These are phyloP conservation scores for Alviniconcha marisindica DNA, from an alignment of 1,140 invertebrate species.

Conservation along the genomic window DNA sequence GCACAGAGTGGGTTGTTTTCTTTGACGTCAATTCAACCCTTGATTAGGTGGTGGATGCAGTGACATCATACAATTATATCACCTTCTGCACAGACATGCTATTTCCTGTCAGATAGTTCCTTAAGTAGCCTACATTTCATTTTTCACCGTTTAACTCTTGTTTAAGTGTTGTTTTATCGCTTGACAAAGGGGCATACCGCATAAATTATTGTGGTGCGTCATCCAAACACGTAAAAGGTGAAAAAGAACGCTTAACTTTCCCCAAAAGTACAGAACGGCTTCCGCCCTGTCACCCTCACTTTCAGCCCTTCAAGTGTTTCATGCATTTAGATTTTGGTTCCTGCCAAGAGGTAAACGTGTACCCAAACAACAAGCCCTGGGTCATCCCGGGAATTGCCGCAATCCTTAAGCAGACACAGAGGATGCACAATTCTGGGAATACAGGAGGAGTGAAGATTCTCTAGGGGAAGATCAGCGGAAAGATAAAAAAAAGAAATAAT, in stretches of 20 bases:
- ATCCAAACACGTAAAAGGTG: too few relatives aligned
- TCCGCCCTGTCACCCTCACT: conserved; percentile 22
- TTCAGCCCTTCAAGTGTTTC: background rate
- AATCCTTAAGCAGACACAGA: background rate
- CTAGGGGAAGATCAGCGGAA: background rate
- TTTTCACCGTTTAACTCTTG: too few relatives aligned
- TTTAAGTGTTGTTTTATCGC: too few relatives aligned
- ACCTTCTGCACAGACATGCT: background rate
- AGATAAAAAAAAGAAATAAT: too few relatives aligned
- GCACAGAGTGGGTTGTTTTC: background rate
- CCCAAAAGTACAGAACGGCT: background rate
- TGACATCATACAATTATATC: background rate
- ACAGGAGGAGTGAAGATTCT: background rate
- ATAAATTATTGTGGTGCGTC: too few relatives aligned
- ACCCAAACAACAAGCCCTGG: conserved; percentile 8
- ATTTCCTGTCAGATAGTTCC: background rate
- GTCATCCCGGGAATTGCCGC: background rate
- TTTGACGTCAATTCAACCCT: background rate
- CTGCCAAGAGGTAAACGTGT: background rate
- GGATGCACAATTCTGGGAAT: background rate
- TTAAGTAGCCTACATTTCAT: too few relatives aligned
- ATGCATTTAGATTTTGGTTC: too few relatives aligned
- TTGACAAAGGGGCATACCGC: too few relatives aligned
- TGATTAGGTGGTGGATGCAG: background rate
- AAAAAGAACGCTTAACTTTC: too few relatives aligned